Percentiles rank a stretch among this genome's conserved stretches.
Evolutionary conservation across 2,888 invertebrate species (phyloP).

Genomic region (Hartigia nigra): DNA sequence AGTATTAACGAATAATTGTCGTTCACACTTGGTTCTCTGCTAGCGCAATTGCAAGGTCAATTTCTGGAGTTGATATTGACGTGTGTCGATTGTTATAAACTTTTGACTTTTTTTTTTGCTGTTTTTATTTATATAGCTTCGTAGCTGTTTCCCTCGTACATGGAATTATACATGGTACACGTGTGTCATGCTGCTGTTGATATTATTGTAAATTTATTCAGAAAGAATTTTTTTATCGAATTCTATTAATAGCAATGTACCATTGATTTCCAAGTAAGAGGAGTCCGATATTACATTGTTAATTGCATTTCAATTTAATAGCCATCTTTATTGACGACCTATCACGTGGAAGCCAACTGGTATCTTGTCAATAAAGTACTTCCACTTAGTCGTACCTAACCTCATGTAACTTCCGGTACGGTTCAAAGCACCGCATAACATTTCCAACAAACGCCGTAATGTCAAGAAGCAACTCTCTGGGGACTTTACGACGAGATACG

Average conservation of each 20-base stretch:
- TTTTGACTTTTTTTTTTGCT: too few relatives aligned
- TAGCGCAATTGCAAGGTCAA: conserved; percentile 40
- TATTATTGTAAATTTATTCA: background rate
- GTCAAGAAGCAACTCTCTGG: background rate
- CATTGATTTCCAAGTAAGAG: background rate
- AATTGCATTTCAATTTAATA: background rate
- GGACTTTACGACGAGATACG: conserved; percentile 35
- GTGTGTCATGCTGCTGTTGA: too few relatives aligned
- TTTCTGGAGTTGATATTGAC: background rate
- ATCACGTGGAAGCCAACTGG: background rate
- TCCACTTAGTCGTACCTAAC: background rate
- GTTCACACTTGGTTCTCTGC: conserved; percentile 28
- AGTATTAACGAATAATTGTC: conserved; percentile 57
- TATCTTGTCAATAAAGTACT: background rate
- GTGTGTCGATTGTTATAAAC: too few relatives aligned
- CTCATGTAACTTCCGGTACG: background rate
- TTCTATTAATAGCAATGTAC: background rate
- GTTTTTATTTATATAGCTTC: too few relatives aligned
- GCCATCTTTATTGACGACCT: background rate
- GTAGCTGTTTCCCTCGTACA: too few relatives aligned
- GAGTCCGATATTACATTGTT: background rate
- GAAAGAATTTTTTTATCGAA: background rate
- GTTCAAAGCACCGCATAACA: background rate
- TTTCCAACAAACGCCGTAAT: background rate
- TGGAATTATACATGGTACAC: too few relatives aligned